These are phyloP conservation scores for Monopis laevigella DNA, from an alignment of 2,888 invertebrate genomes.

Conservation along the genomic window DNA sequence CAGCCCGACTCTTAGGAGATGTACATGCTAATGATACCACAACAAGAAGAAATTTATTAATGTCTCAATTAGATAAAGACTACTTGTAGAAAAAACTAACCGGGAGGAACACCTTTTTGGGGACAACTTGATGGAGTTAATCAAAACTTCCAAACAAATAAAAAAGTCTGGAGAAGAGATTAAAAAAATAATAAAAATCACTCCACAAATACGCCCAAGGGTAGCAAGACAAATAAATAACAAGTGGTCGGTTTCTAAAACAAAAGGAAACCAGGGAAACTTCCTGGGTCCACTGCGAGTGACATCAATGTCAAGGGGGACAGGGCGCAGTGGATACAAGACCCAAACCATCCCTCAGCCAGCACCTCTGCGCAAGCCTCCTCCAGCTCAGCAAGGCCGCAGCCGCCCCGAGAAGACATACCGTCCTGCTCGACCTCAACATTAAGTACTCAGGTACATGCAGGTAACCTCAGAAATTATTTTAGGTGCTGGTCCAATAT, in stretches of 20 bases:
- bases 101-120: not conserved
- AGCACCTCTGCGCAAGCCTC: not conserved
- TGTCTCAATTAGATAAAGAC: not conserved
- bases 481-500: not conserved
- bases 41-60: not conserved
- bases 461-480: conserved; percentile 1
- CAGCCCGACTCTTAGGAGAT: not conserved
- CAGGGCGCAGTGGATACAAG: not conserved
- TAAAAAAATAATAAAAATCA: not conserved
- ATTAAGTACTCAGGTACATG: not conserved
- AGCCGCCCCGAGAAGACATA: not conserved
- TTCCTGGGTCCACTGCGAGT: not conserved
- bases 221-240: not conserved
- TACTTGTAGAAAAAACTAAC: not conserved
- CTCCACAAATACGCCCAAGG: not conserved
- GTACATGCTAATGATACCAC: not conserved
- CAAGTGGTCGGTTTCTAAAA: not conserved
- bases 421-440: not conserved
- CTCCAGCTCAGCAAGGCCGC: not conserved
- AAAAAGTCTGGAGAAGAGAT: not conserved
- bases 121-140: not conserved
- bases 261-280: not conserved
- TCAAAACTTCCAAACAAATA: not conserved
- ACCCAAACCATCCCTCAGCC: not conserved
- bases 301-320: not conserved